Base-by-base conservation (phyloP, 2,797 vertebrate genomes). In the Notolepis coatsorum region DNA sequence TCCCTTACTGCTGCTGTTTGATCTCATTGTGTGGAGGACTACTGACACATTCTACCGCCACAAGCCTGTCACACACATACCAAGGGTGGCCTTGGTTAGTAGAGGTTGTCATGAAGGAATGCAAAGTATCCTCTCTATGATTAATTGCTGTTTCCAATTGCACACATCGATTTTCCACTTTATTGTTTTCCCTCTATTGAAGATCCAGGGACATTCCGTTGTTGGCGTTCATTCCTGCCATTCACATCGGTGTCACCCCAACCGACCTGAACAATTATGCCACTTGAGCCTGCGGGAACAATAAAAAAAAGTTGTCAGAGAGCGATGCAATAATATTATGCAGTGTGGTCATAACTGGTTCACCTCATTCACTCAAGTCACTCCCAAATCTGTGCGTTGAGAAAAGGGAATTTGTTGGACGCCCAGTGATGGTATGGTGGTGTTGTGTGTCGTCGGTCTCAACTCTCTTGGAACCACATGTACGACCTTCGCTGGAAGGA, bases 151-250 rank as follows among this genome's bases (percentile, higher is more conserved):
- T 45, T 50, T 41, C 48, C 61, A 51, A 23, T 62, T 45, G 39
- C 51, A 30, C 8, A 23, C 35, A 58, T 70, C 50, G 52, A 70
- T 78, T 74, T 77, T 52, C 57, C 62, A 35, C 59, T 51, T 46
- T 43, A 31, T 77, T 69, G 75, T 74, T 79, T 79, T 20, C 42
- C 62, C 63, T 53, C 63, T 35, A 30, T 64, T 84, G 61, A 79
- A 56, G 49, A 68, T 53, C 42, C 17, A 7, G 37, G 50, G 15
- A 64, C 61, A 79, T 89, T 81, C 67, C 75, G 38, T n/a, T n/a
- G n/a, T n/a, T 3, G 0, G 35, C 2, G 13, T 49, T 65, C 64
- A 63, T 72, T 82, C 81, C 70, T 74, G 55, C 45, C 50, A 71
- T 65, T 77, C 62, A 62, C 7, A 10, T 21, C 5, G 0, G 3